Percentiles rank a stretch among this genome's conserved stretches.
Evolutionary conservation across 2,797 vertebrate species (phyloP).

Genomic region (Scolopax rusticola): DNA sequence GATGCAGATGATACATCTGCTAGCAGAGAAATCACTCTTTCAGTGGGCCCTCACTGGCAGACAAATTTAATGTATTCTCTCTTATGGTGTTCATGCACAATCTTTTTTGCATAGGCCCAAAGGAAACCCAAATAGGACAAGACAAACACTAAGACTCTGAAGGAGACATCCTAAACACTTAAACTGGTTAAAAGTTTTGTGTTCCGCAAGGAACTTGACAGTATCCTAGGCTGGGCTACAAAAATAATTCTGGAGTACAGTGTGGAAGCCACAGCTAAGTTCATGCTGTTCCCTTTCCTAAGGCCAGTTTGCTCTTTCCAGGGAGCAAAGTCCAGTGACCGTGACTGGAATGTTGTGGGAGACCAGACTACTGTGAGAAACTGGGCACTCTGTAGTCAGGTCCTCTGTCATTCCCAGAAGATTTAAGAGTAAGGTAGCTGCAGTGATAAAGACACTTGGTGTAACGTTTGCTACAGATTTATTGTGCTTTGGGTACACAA

Average conservation of each 20-base stretch:
- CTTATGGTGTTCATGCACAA: background rate
- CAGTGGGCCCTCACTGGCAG: background rate
- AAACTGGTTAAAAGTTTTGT: background rate
- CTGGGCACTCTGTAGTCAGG: background rate
- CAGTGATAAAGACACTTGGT: background rate
- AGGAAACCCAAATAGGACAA: background rate
- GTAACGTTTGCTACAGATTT: background rate
- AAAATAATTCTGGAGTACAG: too few species aligned
- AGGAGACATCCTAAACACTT: background rate
- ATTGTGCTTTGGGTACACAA: background rate
- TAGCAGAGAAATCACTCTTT: background rate
- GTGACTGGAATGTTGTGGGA: background rate
- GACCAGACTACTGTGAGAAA: accelerated
- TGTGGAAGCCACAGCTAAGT: accelerated
- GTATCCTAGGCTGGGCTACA: accelerated
- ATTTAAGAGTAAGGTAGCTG: background rate
- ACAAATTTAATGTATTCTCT: background rate
- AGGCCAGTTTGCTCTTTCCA: background rate
- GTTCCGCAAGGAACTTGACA: background rate
- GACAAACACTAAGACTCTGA: background rate
- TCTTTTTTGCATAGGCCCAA: background rate
- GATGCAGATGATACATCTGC: background rate
- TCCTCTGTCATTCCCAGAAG: background rate
- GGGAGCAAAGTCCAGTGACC: background rate
- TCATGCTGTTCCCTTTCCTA: accelerated